Base-by-base conservation (phyloP, 2,113 vertebrate genomes). In the Dendropsophus ebraccatus region DNA sequence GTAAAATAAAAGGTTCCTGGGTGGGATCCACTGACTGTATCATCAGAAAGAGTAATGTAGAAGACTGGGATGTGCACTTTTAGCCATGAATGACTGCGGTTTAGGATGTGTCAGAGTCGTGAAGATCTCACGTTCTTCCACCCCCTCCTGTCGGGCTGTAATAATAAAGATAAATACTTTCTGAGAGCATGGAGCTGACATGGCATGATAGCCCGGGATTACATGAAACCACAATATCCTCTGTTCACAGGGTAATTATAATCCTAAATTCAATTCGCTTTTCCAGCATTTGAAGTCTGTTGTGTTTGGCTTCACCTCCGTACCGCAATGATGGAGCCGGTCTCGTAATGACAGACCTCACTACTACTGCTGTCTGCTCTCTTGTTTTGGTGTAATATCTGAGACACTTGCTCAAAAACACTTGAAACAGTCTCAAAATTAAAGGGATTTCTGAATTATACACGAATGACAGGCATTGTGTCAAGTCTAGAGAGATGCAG, bases 241-340 rank as follows among this genome's bases (percentile, higher is more conserved):
- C 75, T 54, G 30, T 30, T 76, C 73, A 17, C 45, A 11, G 25
- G 16, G 8, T 56, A 54, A 77, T 56, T 77, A 77, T 54, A 21
- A 30, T 23, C 30, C 17, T 21, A 16, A 35, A 2, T 12, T 32
- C 0, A 5, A 0, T 30, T 50, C 7, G 23, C 6, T 14, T 75
- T 76, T 50, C 54, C 16, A 10, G 74, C 28, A 21, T 77, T 77
- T 77, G 75, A 77, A 77, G 75, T 77, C 28, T 1, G 2, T 54
- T 56, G 5, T 56, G 5, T 77, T 52, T 77, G 41, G 47, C 41
- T 28, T 30, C 74, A 21, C 21, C 13, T 9, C 30, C 7, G 13
- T 9, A 19, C 75, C 50, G 35, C 50, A 56, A 77, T 30, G 75
- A 32, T 35, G 50, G 65, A 67, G 47, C 74, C 13, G 8, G 16